Evolutionary conservation across 2,113 vertebrate species (phyloP), one percentile per base, ranked within the genome.

Genomic region (Phycodurus eques): DNA sequence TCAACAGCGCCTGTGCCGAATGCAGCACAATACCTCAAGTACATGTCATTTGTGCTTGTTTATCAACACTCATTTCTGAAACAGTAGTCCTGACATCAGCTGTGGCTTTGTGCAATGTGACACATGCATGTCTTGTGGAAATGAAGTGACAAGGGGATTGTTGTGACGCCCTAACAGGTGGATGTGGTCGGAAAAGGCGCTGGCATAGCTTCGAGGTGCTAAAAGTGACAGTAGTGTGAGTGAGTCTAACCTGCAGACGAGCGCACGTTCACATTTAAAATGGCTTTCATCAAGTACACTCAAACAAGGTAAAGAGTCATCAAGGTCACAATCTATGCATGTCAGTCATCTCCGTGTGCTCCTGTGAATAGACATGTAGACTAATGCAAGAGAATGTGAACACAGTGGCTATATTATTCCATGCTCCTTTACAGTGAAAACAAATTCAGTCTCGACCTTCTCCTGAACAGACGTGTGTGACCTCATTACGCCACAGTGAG

Each of bases 361-460:
- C 56, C 11, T 59, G 56, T 35, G 59, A 19, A 35, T 35, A 61
- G 57, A 15, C 22, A 54, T 0, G 57, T 59, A 13, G n/a, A 3
- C 20, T 22, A 17, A 35, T 43, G 46, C 35, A 1, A 5, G 5
- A 35, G 42, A 60, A 65, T 35, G 14, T 61, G 31, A 61, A 35
- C 31, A 65, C 73, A 42, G 67, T 53, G 72, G 57, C 44, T 66
- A 6, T 22, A 60, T 79, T 79, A 59, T 74, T 63, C 42, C 22
- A 19, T 53, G 53, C 71, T 77, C 51, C 75, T 73, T 78, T 68
- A 71, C 31, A 73, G 66, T 31, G 62, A 83, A 80, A 88, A 80
- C 73, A 83, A 83, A 77, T 78, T 64, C 66, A 56, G 80, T 89
- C 78, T 77, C 75, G 83, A 87, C 71, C 0, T 69, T 72, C 87